Evolutionary conservation across 2,113 vertebrate species (phyloP), one percentile per base, ranked within the genome.

Genomic region (Oxygymnocypris stewartii): DNA sequence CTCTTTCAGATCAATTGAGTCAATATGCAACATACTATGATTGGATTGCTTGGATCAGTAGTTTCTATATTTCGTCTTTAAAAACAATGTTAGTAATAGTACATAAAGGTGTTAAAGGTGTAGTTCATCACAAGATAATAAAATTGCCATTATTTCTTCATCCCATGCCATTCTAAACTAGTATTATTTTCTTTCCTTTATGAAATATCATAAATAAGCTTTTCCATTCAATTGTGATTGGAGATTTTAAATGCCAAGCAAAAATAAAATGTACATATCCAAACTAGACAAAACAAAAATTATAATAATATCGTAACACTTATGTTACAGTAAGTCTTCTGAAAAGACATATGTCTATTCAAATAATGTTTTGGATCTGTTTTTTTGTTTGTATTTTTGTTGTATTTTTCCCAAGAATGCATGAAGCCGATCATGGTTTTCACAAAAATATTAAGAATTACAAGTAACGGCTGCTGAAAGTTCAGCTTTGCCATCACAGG

Each of bases 31-130:
- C 47, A 54, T 20, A 51, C 76, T 78, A 78, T 78, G 76, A 78
- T 78, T 78, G 25, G 25, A 78, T 78, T 31, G 51, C 54, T 78
- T 78, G 76, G 76, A 78, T 78, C 47, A 78, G 14, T 54, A 31
- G 25, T 54, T 78, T 78, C 47, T 78, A 31, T 20, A 77, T 54
- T 54, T 35, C 0, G 25, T 35, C 25, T 78, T 20, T 78, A 31
- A 51, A 78, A 78, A 78, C 25, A 78, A 4, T 49, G 44, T 76
- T 35, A 35, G 47, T 78, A 14, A 7, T 35, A 35, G 47, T 78
- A 14, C 14, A 78, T 78, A 31, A 31, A 1, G 28, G 28, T 54
- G 47, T 78, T 54, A 54, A 78, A 73, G 35, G 18, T 18, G 11
- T 71, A 40, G 35, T 40, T 31, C 35, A 37, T 71, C 28, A 13